Evolutionary conservation across 2,113 vertebrate genomes (phyloP), one percentile per base, ranked within the genome.

Genomic region (Mesembrinibis cayennensis): DNA sequence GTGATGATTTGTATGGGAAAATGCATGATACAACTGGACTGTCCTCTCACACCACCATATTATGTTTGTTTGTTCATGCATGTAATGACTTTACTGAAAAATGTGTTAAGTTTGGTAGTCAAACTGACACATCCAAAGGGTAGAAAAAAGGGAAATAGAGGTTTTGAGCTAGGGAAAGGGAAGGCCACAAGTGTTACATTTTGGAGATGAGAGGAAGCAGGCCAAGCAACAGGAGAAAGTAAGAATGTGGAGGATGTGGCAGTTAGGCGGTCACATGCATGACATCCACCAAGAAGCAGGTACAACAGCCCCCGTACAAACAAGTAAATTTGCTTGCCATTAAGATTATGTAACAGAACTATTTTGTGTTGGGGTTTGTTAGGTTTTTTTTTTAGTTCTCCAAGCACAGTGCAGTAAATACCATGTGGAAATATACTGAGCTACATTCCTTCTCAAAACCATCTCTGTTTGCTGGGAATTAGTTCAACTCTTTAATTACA

Each of bases 221-320:
- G 44, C 13, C 10, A 2, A 1, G 4, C 65, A 70, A 65, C 34
- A 59, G 3, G 5, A 47, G 29, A 71, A 80, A 87, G 42, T 23
- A 56, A 87, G 42, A 67, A 63, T 6, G 8, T 32, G 26, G 21
- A 49, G 13, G 29, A 69, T 82, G 29, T 38, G 47, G 32, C 70
- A 62, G 11, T 59, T 61, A 17, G 32, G 16, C 0, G 0, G n/a
- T 23, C 21, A 23, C 16, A 27, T 19, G 17, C 13, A 18, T 52
- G 38, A 20, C 2, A 6, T 17, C 16, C 49, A 34, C 4, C 8
- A 44, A 84, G 69, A 36, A 63, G 9, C 30, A 63, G 44, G 16
- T 52, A 73, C 14, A 30, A 40, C 4, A 52, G 16, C 15, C 34
- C 21, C 44, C 5, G 2, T 56, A 59, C n/a, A 65, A 59, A 72